Evolutionary conservation across 2,797 vertebrate genomes (phyloP), one percentile per base, ranked within the genome.

Genomic region (Pristis pectinata): DNA sequence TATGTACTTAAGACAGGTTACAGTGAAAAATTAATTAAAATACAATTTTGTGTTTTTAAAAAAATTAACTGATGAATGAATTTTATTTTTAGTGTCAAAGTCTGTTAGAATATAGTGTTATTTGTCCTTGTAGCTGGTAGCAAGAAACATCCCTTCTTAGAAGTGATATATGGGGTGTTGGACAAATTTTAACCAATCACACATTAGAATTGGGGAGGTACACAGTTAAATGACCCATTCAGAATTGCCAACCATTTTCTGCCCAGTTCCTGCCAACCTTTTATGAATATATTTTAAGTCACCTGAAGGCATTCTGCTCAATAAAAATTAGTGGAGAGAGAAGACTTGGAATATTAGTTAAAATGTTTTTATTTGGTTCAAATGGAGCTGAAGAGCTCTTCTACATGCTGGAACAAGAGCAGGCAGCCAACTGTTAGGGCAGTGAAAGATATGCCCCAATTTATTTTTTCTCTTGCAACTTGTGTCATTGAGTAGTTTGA

Each of bases 401-500:
- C 49, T 49, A 49, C 49, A 49, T 49, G 49, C 49, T 49, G 49
- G 49, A 49, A 49, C 49, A 49, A 49, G 49, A 49, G 64, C 15
- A n/a, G n/a, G n/a, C n/a, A n/a, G n/a, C n/a, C n/a, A n/a, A n/a
- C n/a, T n/a, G n/a, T n/a, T n/a, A n/a, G 15, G 61, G 61, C 61
- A 64, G 15, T 64, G 7, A 61, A 7, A 64, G 61, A 15, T 64
- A 9, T 64, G 15, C 61, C 15, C 15, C 15, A 64, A 10, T 64
- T n/a, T n/a, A n/a, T n/a, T n/a, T 93, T 44, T 56, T 94, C 8
- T 94, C 72, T 77, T 94, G 74, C 94, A 94, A 24, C 27, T 94
- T 72, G 70, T 44, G 67, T 44, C 34, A 27, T 76, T 53, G 3
- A 70, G 22, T 19, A 72, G n/a, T 74, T 8, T 56, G 70, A 41